Base-by-base conservation (phyloP, 1,140 invertebrate genomes). In the Cydia strobilella region DNA sequence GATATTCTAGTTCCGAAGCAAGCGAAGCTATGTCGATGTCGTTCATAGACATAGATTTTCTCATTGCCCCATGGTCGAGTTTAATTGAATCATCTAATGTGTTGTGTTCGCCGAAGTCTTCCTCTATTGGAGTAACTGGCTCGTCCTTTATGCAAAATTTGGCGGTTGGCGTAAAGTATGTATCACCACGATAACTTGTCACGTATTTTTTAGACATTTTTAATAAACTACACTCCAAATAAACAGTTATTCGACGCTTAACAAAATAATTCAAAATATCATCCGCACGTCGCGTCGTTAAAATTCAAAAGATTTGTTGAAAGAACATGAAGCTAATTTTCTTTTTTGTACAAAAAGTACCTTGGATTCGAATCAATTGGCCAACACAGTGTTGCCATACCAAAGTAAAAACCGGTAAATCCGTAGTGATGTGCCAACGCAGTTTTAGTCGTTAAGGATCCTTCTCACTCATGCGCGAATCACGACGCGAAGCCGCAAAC, bases 21-120 rank as follows among this genome's bases (percentile, higher is more conserved):
- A 91, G 75, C 5, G 82, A 76, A 51, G 84, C 73, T 72, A 92
- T 86, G 74, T 92, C 89, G 71, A 92, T 86, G 74, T 92, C 89
- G 71, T 82, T 89, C 89, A 91, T 90, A 20, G 90, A 93, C 62
- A 93, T 73, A 10, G 90, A 93, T 79, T 89, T 93, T 69, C 81
- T 88, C 82, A 91, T 86, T 7, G 76, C 77, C 63, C 77, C 73
- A 76, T 76, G 85, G 25, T 80, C 77, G 73, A 83, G 75, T 63
- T 85, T 82, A 71, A 84, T 83, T 13, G 75, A 81, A 63, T 72
- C 73, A 74, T 86, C 82, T 15, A 86, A 76, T 31, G 82, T 77
- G 76, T 85, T 81, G 25, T 86, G 76, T 71, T 86, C 80, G 62
- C 81, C 84, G 76, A 90, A 90, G 69, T 89, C 86, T 74, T 90